Percentiles rank a stretch among this genome's conserved stretches.
These are phyloP conservation scores for Spongilla lacustris DNA, from an alignment of 37 sponge, comb jelly and placozoan genomes.

Conservation along the genomic window DNA sequence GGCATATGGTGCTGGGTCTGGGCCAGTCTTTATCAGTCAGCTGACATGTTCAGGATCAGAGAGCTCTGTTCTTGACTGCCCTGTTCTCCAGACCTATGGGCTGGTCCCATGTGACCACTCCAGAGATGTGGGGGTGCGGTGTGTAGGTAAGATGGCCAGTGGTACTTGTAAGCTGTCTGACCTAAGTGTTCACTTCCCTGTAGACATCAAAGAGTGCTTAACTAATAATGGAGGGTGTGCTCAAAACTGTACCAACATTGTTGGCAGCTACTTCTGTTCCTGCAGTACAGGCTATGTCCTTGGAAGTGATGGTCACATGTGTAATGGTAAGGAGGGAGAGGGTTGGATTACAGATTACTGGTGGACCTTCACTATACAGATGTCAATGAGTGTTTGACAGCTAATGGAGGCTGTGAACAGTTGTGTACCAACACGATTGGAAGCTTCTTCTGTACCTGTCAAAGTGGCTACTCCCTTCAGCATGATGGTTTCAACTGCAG, in stretches of 20 bases:
- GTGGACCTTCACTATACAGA: conserved; percentile 10
- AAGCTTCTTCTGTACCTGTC: conserved; percentile 42
- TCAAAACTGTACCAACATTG: conserved; percentile 35
- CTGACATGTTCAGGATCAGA: conserved; percentile 6
- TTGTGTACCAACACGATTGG: conserved; percentile 27
- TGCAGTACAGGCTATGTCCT: conserved; percentile 32
- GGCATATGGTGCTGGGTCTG: neutral
- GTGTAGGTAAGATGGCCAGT: neutral
- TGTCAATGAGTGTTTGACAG: conserved; percentile 29
- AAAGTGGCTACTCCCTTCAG: conserved; percentile 1
- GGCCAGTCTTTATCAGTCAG: conserved; percentile 17
- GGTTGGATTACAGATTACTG: neutral
- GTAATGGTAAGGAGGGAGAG: conserved; percentile 34
- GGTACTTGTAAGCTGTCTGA: no score
- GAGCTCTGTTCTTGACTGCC: neutral
- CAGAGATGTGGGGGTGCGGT: neutral
- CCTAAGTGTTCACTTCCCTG: no score
- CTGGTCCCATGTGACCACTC: neutral
- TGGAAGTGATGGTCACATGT: neutral
- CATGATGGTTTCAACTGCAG: conserved; percentile 3
- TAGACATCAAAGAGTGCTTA: conserved; percentile 59
- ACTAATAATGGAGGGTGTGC: conserved; percentile 54
- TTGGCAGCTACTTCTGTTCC: conserved; percentile 32
- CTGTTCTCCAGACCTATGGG: neutral
- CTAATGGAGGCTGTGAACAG: conserved; percentile 25